A percentile compares a stretch with the other conserved stretches of the same genome.
Conservation (phyloP, 2,113 vertebrate species). For the Corythaeola cristata region DNA sequence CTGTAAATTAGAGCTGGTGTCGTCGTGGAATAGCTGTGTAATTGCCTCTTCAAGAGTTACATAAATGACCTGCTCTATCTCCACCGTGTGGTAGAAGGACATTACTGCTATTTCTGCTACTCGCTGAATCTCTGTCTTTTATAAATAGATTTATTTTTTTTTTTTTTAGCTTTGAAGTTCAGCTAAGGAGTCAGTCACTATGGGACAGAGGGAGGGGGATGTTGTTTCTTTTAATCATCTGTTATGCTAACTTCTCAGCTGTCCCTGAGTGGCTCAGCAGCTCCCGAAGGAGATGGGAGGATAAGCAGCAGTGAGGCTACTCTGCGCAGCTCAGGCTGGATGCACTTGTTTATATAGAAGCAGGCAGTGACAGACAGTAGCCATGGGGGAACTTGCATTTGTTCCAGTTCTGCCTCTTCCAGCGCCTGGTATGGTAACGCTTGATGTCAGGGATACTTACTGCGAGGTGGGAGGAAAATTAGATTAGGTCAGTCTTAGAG, state of each 20-base stretch:
- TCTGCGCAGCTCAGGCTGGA: neutral
- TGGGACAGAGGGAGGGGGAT: neutral
- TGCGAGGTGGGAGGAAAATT: neutral
- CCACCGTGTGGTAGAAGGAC: slow-evolving; percentile 65
- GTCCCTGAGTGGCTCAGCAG: neutral
- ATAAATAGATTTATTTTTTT: neutral
- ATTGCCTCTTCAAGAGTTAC: neutral
- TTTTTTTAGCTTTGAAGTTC: neutral
- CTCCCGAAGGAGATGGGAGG: neutral
- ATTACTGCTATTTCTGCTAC: neutral
- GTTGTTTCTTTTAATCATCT: slow-evolving; percentile 22
- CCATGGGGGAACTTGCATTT: slow-evolving; percentile 56
- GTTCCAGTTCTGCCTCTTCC: slow-evolving; percentile 67
- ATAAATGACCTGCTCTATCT: slow-evolving; percentile 53
- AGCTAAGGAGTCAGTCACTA: neutral
- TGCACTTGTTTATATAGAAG: slow-evolving; percentile 20
- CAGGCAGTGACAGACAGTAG: slow-evolving; percentile 64
- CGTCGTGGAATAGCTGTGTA: neutral
- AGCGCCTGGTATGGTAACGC: neutral
- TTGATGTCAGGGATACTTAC: slow-evolving; percentile 57
- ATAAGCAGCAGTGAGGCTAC: neutral
- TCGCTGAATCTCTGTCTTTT: neutral
- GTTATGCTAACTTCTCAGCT: neutral
- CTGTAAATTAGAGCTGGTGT: neutral
- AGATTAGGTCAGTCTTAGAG: slow-evolving; percentile 10